Evolutionary conservation across 2,888 invertebrate species (phyloP), one percentile per base, ranked within the genome.

Genomic region (Meta bourneti): DNA sequence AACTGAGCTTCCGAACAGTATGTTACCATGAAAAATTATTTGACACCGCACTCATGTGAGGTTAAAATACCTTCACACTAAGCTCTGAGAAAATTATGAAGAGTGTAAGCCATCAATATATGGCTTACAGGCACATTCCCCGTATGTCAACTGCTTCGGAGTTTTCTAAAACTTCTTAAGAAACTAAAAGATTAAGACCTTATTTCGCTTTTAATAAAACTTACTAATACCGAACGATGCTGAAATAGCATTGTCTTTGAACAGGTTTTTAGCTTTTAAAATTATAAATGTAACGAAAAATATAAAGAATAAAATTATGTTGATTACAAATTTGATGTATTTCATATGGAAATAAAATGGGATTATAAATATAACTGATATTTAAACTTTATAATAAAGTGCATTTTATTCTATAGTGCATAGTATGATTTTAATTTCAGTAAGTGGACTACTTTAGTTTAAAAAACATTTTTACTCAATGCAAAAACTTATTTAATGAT

Each of bases 71-170:
- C 9, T 61, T 61, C 61, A 61, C 61, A 61, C 61, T 61, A 61
- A 61, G 61, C 61, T 61, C 61, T 61, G 16, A 61, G 61, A 61
- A 61, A 61, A 61, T 61, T 61, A 61, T 61, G 61, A 61, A 61
- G 61, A 61, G 61, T 61, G 61, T 61, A 61, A 61, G 61, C 61
- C 61, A 61, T 61, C 61, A 61, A 61, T 61, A 61, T 61, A 61
- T 61, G 16, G 61, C 61, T 61, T 61, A 61, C 61, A 61, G 61
- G 61, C 61, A 61, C 16, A 61, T 61, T 61, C 13, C n/a, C 61
- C 11, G 61, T 61, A 61, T 61, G 61, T 61, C 61, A 61, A 16
- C 61, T 9, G 11, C 61, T 16, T 61, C 61, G 61, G 61, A 61
- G 61, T 8, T 61, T 61, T 9, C 61, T 9, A 5, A 9, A 61